Base-by-base conservation (phyloP, 2,113 vertebrate genomes). In the Irena cyanogastra region DNA sequence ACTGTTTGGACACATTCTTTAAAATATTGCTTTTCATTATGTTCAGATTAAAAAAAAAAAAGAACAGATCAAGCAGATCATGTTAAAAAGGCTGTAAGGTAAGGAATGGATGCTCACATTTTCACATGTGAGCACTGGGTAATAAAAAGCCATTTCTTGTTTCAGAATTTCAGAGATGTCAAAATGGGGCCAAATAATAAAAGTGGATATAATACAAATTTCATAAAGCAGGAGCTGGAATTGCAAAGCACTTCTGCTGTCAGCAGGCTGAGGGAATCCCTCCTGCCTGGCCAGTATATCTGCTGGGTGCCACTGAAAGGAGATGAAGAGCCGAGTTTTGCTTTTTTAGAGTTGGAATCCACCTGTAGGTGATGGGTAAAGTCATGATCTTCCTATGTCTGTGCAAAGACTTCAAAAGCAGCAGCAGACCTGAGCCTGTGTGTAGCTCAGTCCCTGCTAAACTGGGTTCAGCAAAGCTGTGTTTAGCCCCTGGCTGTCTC, bases 21-120 rank as follows among this genome's bases (percentile, higher is more conserved):
- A 87, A 89, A 91, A 95, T 93, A 88, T 14, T 56, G 26, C 22
- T 85, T 95, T 94, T 86, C 44, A 47, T 83, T 94, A 89, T 44
- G 79, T 82, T 63, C 33, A 77, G 63, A 60, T 63, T n/a, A 47
- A 63, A 23, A 49, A 42, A 45, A 24, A 13, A 19, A 23, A 30
- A 52, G 4, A 42, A 69, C 68, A 71, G 10, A 56, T 74, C 50
- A 70, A 85, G 31, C 35, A 66, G 47, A 71, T 86, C 31, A 16
- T 56, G 52, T 81, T 92, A n/a, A 74, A 94, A 93, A 72, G 41
- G 7, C 21, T 41, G 14, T 28, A 56, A 84, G 69, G 77, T 71
- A 89, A 63, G 37, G 49, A 81, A 85, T 50, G 30, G 19, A 30
- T 28, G 64, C 90, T 92, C 42, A 54, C 5, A 3, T n/a, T 57